A percentile compares a stretch with the other conserved stretches of the same genome.
Evolutionary conservation across 1,140 invertebrate genomes (phyloP).

Genomic region (Kradibia gibbosae): DNA sequence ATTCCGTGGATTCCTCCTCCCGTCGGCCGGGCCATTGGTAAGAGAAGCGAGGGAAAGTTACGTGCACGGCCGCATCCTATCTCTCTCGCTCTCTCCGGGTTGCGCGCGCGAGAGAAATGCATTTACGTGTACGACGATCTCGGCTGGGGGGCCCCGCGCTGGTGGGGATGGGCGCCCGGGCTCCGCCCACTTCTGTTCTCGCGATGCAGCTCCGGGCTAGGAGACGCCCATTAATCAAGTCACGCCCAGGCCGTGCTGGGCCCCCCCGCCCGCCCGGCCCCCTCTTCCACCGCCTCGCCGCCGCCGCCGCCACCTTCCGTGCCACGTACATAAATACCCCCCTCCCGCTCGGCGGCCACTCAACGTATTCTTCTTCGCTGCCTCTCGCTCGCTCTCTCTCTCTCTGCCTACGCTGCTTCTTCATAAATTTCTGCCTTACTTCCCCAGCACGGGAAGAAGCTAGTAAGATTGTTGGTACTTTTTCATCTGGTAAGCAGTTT

Average conservation of each 20-base stretch:
- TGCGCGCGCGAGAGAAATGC: neutral
- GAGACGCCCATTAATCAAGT: slow-evolving; percentile 25
- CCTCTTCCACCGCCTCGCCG: neutral
- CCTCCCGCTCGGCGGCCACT: no score
- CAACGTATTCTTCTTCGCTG: no score
- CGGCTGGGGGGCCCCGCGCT: neutral
- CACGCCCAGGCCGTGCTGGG: neutral
- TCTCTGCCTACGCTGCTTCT: neutral
- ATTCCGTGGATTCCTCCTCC: neutral
- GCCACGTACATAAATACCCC: no score
- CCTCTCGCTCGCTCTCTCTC: neutral
- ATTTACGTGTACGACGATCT: neutral
- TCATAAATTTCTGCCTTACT: neutral
- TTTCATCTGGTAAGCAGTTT: no score
- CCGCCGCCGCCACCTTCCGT: neutral
- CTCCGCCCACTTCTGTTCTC: slow-evolving; percentile 33
- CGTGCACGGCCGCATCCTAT: no score
- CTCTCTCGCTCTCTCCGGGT: no score
- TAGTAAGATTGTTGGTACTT: neutral
- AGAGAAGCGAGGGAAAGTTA: neutral
- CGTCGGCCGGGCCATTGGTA: neutral
- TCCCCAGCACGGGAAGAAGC: neutral
- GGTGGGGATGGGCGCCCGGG: neutral
- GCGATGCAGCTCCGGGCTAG: neutral
- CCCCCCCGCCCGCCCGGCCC: neutral